These are phyloP conservation scores for Centropristis striata DNA, from an alignment of 2,113 vertebrate species.

Conservation along the genomic window DNA sequence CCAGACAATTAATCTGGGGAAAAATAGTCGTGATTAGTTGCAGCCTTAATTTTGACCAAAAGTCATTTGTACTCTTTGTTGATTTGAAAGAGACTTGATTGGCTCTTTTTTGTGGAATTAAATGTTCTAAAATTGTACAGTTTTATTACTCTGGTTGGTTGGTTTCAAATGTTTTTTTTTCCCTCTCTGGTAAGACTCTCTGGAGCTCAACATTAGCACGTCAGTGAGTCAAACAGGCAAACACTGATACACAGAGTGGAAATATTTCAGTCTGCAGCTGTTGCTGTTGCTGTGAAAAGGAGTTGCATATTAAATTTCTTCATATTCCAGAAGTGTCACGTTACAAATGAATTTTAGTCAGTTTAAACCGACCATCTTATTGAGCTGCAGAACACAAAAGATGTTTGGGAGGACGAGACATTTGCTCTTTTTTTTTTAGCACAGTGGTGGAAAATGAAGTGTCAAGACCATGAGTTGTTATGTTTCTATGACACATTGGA, in stretches of 20 bases:
- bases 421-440: neutral
- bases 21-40: too few species aligned
- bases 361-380: neutral
- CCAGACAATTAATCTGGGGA: neutral
- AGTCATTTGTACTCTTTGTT: neutral
- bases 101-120: neutral
- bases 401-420: too few species aligned
- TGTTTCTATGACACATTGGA: neutral
- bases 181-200: neutral
- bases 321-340: constrained; percentile 10
- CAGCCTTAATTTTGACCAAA: neutral
- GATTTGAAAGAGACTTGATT: neutral
- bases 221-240: constrained; percentile 16
- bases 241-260: neutral
- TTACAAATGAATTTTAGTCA: neutral
- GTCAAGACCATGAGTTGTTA: neutral
- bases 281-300: neutral
- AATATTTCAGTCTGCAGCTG: constrained; percentile 39
- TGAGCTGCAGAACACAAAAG: neutral
- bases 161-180: neutral
- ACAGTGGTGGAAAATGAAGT: neutral
- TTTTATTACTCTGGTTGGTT: neutral
- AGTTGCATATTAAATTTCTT: constrained; percentile 23
- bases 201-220: neutral
- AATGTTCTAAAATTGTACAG: neutral